Conservation (phyloP, 2,888 invertebrate genomes). For the Sarcophaga caerulescens region DNA sequence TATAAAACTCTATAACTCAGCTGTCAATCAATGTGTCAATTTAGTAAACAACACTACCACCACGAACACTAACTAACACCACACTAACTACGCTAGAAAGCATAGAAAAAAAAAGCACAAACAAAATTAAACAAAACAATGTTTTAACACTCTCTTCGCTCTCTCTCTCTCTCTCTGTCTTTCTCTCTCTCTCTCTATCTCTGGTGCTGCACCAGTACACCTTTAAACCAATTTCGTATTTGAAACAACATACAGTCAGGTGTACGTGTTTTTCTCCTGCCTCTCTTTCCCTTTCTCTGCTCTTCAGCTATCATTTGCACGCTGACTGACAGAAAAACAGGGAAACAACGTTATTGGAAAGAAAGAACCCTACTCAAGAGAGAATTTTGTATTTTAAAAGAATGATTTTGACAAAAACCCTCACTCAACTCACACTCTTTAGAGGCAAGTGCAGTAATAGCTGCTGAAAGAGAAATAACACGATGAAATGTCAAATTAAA, state of each 20-base stretch:
- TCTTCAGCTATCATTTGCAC: neutral
- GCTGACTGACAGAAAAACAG: conserved; percentile 3
- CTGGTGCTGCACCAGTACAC: neutral
- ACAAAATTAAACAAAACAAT: neutral
- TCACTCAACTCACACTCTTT: too few relatives aligned
- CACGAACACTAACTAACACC: neutral
- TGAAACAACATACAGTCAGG: neutral
- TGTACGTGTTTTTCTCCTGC: neutral
- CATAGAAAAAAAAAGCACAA: neutral
- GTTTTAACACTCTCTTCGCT: neutral
- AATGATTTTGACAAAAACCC: neutral
- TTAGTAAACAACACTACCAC: conserved; percentile 52
- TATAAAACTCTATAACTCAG: conserved; percentile 68
- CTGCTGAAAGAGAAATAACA: conserved; percentile 8
- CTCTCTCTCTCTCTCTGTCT: neutral
- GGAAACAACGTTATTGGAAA: conserved; percentile 2
- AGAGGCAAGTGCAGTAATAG: neutral
- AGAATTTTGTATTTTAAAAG: conserved; percentile 19
- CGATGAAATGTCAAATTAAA: conserved; percentile 60
- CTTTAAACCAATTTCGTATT: conserved; percentile 20
- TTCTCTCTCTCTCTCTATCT: neutral
- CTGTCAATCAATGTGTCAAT: conserved; percentile 79
- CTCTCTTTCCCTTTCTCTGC: too few relatives aligned
- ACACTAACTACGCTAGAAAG: conserved; percentile 23
- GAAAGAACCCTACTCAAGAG: conserved; percentile 27